These are phyloP conservation scores for Kuschelorhynchus macadamiae DNA, from an alignment of 2,888 invertebrate species.

Conservation along the genomic window DNA sequence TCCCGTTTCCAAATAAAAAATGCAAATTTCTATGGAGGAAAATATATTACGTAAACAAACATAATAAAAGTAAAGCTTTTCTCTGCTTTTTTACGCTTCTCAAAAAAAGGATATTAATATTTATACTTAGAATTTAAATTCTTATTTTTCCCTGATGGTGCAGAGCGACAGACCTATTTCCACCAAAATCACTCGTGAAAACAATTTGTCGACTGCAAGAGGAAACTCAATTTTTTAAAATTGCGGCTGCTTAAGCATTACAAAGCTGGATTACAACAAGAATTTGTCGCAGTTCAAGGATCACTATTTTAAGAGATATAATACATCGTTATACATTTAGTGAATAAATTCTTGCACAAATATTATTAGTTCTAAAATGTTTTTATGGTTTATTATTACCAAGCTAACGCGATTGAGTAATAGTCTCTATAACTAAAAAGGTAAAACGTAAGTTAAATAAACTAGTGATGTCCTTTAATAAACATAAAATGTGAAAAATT, in stretches of 20 bases:
- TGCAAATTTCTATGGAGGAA: conserved; percentile 39
- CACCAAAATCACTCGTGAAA: conserved; percentile 30
- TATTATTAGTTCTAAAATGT: too few relatives aligned
- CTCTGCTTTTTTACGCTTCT: conserved; percentile 33
- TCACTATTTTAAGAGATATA: too few relatives aligned
- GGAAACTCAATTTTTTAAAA: conserved; percentile 32
- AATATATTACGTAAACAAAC: conserved; percentile 47
- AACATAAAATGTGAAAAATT: too few relatives aligned
- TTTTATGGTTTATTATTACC: too few relatives aligned
- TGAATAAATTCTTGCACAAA: too few relatives aligned
- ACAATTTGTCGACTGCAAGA: conserved; percentile 27
- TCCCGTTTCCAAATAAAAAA: conserved; percentile 35
- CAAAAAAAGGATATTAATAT: conserved; percentile 43
- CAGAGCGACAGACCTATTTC: conserved; percentile 20
- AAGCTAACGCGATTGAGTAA: too few relatives aligned
- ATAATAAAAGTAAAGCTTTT: conserved; percentile 43
- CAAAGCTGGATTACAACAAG: too few relatives aligned
- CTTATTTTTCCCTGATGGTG: conserved; percentile 36
- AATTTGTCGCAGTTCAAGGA: too few relatives aligned
- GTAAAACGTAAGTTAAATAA: too few relatives aligned
- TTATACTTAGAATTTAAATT: conserved; percentile 46
- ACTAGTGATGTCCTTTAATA: too few relatives aligned
- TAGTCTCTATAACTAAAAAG: too few relatives aligned
- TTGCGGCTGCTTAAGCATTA: conserved; percentile 12
- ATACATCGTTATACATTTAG: conserved; percentile 22